Base-by-base conservation (phyloP, 2,797 vertebrate species). In the Holocentrus rufus region DNA sequence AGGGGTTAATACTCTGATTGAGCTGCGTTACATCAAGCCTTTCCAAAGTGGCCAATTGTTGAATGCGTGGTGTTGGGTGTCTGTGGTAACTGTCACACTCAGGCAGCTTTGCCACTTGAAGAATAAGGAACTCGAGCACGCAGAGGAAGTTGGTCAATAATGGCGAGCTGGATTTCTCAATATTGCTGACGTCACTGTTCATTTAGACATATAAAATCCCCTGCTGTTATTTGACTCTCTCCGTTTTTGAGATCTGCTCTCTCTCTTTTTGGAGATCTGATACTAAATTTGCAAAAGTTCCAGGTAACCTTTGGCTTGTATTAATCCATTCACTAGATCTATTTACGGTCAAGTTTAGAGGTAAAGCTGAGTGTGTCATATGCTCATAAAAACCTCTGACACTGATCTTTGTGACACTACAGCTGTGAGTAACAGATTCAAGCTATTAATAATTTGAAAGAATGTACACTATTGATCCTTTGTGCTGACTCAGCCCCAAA, bases 81-180 rank as follows among this genome's bases (percentile, higher is more conserved):
- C 1, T 60, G 15, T 20, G n/a, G n/a, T n/a, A n/a, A n/a, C n/a
- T n/a, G n/a, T n/a, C n/a, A n/a, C n/a, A n/a, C n/a, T 65, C 49
- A 1, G n/a, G 3, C 54, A 17, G 11, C 34, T 74, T 2, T 71
- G 36, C 42, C 17, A 46, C 50, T 58, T 68, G 55, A 23, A 3
- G 44, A 91, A 90, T 76, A 77, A 83, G 90, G 92, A 93, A 92
- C 85, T 86, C 0, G 1, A 46, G 2, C 58, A 14, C 2, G 10
- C 63, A 69, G 87, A 84, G 91, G 92, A 93, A 93, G 91, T 94
- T 92, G 8, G 87, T 79, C 88, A 91, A 90, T 81, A 60, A 76
- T 49, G 69, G 58, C 65, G 62, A 34, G 42, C 34, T 42, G 10
- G 74, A 82, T 93, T 90, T 89, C 87, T 74, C 79, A 93, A 93